Percentiles rank a stretch among this genome's conserved stretches.
Conservation (phyloP, 2,797 vertebrate genomes). For the Erithacus rubecula region DNA sequence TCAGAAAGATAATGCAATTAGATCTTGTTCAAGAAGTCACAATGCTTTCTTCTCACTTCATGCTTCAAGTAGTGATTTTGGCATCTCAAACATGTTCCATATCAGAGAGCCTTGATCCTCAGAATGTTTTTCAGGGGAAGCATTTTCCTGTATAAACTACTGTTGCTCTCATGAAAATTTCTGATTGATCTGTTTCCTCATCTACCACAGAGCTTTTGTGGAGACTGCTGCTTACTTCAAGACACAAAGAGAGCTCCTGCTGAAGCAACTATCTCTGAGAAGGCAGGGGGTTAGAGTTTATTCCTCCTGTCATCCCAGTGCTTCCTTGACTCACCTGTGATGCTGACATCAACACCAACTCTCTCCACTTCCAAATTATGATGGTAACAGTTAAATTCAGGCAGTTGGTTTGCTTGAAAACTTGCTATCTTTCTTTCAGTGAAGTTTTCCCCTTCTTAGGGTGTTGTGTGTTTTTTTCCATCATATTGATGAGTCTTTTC, state of each 20-base stretch:
- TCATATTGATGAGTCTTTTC: not conserved
- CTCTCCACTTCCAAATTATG: not conserved
- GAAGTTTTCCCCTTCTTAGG: not conserved
- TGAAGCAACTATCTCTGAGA: not conserved
- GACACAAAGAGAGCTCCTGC: not conserved
- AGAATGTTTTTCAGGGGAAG: not conserved
- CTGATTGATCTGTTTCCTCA: not conserved
- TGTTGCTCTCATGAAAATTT: not conserved
- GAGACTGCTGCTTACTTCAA: not conserved
- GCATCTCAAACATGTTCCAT: not conserved
- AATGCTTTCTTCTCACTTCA: not conserved
- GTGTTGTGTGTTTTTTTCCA: not conserved
- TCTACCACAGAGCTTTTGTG: not conserved
- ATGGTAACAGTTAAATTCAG: not conserved
- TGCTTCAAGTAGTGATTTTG: not conserved
- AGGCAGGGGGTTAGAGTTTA: not conserved
- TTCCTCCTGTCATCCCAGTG: not conserved
- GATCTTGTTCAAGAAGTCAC: not conserved
- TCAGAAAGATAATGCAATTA: not conserved
- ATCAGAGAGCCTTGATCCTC: not conserved
- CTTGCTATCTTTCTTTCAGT: not conserved
- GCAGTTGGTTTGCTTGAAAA: not conserved
- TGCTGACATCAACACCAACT: not conserved
- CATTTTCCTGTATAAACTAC: not conserved
- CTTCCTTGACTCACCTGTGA: not conserved